Conservation (phyloP, 2,113 vertebrate genomes). For the Sialia sialis region DNA sequence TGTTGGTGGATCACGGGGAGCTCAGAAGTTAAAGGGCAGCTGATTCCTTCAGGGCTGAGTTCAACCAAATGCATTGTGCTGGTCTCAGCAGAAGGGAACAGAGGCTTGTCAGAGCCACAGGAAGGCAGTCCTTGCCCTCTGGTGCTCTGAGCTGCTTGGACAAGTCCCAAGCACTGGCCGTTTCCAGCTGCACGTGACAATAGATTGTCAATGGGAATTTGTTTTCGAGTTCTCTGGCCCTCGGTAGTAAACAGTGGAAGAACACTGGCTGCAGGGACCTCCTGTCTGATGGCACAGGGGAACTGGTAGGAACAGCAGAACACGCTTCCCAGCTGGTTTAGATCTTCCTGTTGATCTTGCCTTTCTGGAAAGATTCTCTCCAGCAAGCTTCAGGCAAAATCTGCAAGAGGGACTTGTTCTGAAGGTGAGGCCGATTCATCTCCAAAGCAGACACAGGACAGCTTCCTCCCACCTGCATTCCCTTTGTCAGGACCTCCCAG, state of each 20-base stretch:
- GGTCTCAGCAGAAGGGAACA: background rate
- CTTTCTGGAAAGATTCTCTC: constrained; percentile 39
- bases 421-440: background rate
- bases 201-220: constrained; percentile 20
- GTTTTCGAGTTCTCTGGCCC: constrained; percentile 9
- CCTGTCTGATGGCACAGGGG: background rate
- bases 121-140: constrained; percentile 27
- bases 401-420: background rate
- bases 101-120: constrained; percentile 5
- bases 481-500: background rate
- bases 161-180: constrained; percentile 27
- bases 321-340: background rate
- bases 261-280: background rate
- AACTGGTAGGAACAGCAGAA: constrained; percentile 21
- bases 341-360: constrained; percentile 42
- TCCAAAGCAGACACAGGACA: background rate
- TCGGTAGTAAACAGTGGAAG: background rate
- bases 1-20: background rate
- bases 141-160: constrained; percentile 49
- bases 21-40: background rate
- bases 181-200: constrained; percentile 50
- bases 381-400: constrained; percentile 17
- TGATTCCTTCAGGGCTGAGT: constrained; percentile 5
- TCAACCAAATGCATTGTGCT: background rate
- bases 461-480: background rate